Percentiles rank a stretch among this genome's conserved stretches.
Evolutionary conservation across 2,888 invertebrate genomes (phyloP).

Genomic region (Drosophila sordidapex): DNA sequence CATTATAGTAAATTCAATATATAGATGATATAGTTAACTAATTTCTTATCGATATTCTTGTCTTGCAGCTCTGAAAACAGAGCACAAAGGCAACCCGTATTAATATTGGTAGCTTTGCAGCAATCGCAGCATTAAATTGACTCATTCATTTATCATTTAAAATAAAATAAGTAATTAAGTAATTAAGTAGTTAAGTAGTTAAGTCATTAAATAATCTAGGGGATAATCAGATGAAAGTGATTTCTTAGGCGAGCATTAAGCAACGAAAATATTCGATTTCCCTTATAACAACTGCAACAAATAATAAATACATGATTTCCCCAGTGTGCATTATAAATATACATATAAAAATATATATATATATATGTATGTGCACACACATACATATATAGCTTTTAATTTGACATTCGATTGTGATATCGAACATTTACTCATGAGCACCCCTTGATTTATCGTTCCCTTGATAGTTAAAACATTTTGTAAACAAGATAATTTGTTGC

Average conservation of each 20-base stretch:
- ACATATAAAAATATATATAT: background rate
- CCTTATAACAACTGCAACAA: conserved; percentile 2
- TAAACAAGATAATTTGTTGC: conserved; percentile 12
- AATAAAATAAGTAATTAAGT: background rate
- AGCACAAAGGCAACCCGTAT: background rate
- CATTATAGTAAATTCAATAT: background rate
- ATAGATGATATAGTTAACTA: accelerated
- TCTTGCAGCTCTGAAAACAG: background rate
- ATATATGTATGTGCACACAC: background rate
- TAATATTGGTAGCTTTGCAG: background rate
- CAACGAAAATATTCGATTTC: conserved; percentile 14
- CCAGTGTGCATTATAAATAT: conserved; percentile 21
- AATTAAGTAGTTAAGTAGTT: background rate
- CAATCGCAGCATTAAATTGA: background rate
- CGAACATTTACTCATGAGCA: conserved; percentile 15
- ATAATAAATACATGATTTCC: conserved; percentile 9
- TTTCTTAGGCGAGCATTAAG: background rate
- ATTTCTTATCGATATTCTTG: background rate
- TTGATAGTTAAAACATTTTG: conserved; percentile 32
- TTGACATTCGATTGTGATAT: conserved; percentile 49
- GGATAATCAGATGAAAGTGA: background rate
- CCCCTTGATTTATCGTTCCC: conserved; percentile 54
- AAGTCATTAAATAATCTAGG: background rate
- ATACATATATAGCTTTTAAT: conserved; percentile 17
- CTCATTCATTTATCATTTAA: background rate